Evolutionary conservation across 2,888 invertebrate species (phyloP).

Genomic region (Rapana venosa): DNA sequence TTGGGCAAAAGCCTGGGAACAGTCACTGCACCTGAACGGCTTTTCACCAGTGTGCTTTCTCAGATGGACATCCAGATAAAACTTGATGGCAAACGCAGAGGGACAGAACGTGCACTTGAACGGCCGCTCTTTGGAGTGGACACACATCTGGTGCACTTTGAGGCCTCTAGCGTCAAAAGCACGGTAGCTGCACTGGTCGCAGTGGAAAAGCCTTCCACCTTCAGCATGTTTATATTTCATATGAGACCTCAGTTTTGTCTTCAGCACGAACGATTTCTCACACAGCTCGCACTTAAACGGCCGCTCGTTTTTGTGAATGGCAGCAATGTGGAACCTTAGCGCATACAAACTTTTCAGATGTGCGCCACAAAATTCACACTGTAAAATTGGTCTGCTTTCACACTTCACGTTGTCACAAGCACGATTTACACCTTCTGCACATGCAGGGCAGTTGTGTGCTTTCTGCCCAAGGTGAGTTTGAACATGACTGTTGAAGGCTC

Average conservation of each 20-base stretch:
- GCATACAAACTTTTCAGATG: background rate
- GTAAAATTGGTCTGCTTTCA: background rate
- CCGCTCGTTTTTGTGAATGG: background rate
- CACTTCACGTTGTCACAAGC: background rate
- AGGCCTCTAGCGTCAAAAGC: background rate
- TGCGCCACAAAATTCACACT: conserved; percentile 21
- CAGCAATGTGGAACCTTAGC: background rate
- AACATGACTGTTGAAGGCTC: conserved; percentile 9
- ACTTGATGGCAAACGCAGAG: conserved; percentile 16
- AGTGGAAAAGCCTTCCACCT: conserved; percentile 16
- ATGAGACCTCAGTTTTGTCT: background rate
- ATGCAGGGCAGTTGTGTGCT: background rate
- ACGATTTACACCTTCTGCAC: background rate
- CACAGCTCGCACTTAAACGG: background rate
- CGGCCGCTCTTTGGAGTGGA: background rate
- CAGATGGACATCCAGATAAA: background rate
- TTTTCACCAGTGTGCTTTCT: conserved; percentile 18
- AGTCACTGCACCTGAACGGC: background rate
- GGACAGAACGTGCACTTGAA: conserved; percentile 13
- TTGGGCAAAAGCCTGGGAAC: background rate
- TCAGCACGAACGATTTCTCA: background rate
- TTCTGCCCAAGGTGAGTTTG: background rate
- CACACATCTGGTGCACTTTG: background rate
- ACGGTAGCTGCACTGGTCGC: conserved; percentile 12
- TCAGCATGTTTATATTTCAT: background rate